Evolutionary conservation across 2,113 vertebrate genomes (phyloP), one percentile per base, ranked within the genome.

Genomic region (Malurus cyaneus): DNA sequence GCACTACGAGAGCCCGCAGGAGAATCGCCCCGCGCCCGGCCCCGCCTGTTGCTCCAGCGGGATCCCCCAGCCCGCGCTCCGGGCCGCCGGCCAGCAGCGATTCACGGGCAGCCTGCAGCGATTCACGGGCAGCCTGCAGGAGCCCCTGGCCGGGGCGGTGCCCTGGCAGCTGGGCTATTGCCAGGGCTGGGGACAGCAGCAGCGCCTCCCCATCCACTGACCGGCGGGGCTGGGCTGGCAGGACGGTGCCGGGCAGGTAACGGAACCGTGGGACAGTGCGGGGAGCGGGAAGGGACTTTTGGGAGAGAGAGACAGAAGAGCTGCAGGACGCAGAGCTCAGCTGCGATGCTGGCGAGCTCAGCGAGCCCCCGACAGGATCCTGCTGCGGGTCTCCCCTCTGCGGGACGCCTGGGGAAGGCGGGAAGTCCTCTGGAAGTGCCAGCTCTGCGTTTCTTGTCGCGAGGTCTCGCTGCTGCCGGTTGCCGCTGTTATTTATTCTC

Each of bases 131-230:
- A 89, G n/a, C 82, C 92, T 46, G 71, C 89, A 65, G 8, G 95
- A 96, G 2, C 64, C 97, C 26, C 79, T 47, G 44, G 26, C 96
- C 0, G 80, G 82, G 18, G 32, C 87, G 0, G 82, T 95, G 8
- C 26, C 96, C 54, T 98, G 98, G 98, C 98, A 97, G 26, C 92
- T 95, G 85, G 89, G 97, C 32, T 94, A 74, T 28, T 74, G 97
- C 82, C 97, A 96, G 94, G 92, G 96, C 66, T 91, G 97, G 31
- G 94, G 96, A 14, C 97, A 95, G 49, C 98, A 97, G 84, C 97
- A 97, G 73, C 80, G 96, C 59, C 97, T 97, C 54, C 94, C 96
- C 56, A 96, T 72, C 47, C 97, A 83, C 93, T 95, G 89, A 97
- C 31, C 18, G 0, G 28, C 54, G 0, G 26, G 66, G n/a, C 66